Evolutionary conservation across 2,888 invertebrate species (phyloP), one percentile per base, ranked within the genome.

Genomic region (Trichogramma evanescens): DNA sequence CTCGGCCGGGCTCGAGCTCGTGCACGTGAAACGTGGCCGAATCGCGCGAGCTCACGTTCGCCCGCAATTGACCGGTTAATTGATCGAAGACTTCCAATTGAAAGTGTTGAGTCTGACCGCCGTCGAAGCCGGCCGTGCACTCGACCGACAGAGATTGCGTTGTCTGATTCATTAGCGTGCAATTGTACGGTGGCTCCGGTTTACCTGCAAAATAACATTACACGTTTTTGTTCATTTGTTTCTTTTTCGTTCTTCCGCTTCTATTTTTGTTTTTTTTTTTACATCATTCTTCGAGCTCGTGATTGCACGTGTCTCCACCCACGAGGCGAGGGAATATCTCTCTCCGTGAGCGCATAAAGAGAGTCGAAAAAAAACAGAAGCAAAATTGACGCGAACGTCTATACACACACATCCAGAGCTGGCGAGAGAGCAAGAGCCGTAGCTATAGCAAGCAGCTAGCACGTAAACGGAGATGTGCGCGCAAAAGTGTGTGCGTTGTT

Each of bases 101-200:
- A 74, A 89, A 91, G 65, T 82, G 83, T 66, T 90, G 89, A 55
- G 84, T 84, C 53, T 89, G 86, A 38, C 91, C 91, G 6, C 91
- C 91, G 70, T 91, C 89, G 74, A 90, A 91, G 64, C 87, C 87
- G 76, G 85, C 76, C 59, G 81, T 80, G 74, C 91, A 91, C 69
- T 86, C 85, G 6, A 91, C 84, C 69, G 89, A 87, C 48, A 89
- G 82, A 0, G 90, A 87, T 66, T 87, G 86, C 57, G 88, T 86
- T n/a, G 91, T 91, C 71, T 89, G 84, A 76, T 91, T 91, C 61
- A 85, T 80, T 39, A 89, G 81, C 6, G 88, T 84, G 76, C 92
- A 91, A 77, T 91, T 91, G 71, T 83, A 84, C 1, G 89, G 88
- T 1, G 89, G 83, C 68, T 91, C 89, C 1, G 91, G 91, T 69